Evolutionary conservation across 2,888 invertebrate genomes (phyloP), one percentile per base, ranked within the genome.

Genomic region (Agrochola litura): DNA sequence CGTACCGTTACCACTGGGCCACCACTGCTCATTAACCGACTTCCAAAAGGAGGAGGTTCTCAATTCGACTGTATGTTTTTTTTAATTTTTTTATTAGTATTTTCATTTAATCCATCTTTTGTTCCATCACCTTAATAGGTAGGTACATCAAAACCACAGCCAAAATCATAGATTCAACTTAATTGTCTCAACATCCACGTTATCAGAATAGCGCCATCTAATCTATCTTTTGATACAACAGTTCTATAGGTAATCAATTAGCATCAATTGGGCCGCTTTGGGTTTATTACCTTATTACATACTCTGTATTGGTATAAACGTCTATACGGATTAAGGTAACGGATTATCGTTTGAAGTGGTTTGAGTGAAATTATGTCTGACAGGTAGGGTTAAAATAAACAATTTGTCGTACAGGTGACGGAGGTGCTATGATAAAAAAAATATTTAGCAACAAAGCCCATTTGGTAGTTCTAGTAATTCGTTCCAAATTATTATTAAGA

Each of bases 221-320:
- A 84, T 74, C 70, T 54, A 67, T 64, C 72, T 72, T 73, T 81
- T 85, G 63, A 77, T 70, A 73, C 56, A 46, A 41, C 10, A 41
- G 25, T 67, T 56, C 58, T 67, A 52, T 70, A 46, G 46, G 14
- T 46, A 67, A 77, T 75, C 74, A 77, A 82, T 82, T 85, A 82
- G 43, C 74, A 52, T 70, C 37, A 70, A 82, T 84, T 67, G 12
- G 22, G 22, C 6, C 9, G 12, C n/a, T 64, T 16, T 9, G 60
- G 37, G 60, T 49, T 30, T 30, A 30, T 30, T 30, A 71, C 37
- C 30, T 30, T 73, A 73, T 49, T 70, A 81, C n/a, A 10, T n/a
- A 30, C 41, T 69, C 25, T 69, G 54, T 37, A 66, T 68, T 56
- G 41, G 60, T 67, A 37, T 61, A 12, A 66, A 74, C 68, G 30